Percentiles rank a stretch among this genome's conserved stretches.
Conservation (phyloP, 2,888 invertebrate species). For the Trachelus tabidus region DNA sequence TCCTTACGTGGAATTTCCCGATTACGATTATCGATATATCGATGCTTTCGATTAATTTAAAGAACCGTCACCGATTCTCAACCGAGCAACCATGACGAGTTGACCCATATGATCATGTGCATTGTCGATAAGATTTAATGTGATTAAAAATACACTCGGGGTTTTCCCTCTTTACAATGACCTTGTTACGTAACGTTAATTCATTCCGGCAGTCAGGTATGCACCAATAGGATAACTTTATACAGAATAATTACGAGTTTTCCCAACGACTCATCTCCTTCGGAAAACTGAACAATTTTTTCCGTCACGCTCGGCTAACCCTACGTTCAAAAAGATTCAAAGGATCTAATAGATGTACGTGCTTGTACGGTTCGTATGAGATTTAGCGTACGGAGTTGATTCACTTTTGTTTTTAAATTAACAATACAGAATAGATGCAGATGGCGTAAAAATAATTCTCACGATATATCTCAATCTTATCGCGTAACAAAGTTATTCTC, state of each 20-base stretch:
- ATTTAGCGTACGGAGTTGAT: not conserved
- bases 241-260: not conserved
- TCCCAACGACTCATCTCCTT: constrained; percentile 2
- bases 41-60: not conserved
- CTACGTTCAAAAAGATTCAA: not conserved
- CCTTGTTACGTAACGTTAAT: not conserved
- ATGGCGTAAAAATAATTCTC: not conserved
- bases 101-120: no score
- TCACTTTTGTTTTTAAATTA: not conserved
- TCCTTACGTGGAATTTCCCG: no score
- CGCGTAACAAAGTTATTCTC: not conserved
- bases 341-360: not conserved
- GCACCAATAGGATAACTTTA: not conserved
- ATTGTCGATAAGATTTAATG: not conserved
- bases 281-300: constrained; percentile 11
- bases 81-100: not conserved
- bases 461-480: not conserved
- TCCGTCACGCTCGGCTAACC: constrained; percentile 9
- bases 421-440: not conserved
- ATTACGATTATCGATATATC: not conserved
- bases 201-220: not conserved
- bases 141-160: not conserved
- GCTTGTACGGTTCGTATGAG: not conserved
- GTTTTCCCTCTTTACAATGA: not conserved
- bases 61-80: not conserved